These are phyloP conservation scores for Caranx ignobilis DNA, from an alignment of 2,113 vertebrate species.

Conservation along the genomic window DNA sequence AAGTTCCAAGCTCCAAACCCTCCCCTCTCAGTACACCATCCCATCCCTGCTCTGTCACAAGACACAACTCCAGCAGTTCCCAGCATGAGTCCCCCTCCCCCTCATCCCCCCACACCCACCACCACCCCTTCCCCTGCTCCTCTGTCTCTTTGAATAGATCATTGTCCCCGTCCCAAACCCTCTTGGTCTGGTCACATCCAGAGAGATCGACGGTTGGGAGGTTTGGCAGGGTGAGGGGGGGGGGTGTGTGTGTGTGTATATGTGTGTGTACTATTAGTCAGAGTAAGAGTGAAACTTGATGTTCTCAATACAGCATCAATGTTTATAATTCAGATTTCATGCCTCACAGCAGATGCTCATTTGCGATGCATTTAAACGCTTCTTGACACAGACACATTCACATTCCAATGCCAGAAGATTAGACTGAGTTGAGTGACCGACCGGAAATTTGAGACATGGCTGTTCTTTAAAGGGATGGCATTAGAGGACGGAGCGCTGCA, in stretches of 20 bases:
- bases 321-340: slow-evolving; percentile 28
- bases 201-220: slow-evolving; percentile 37
- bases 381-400: background rate
- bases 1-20: slow-evolving; percentile 8
- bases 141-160: slow-evolving; percentile 59
- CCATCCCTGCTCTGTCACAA: slow-evolving; percentile 49
- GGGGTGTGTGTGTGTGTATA: background rate
- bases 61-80: slow-evolving; percentile 39
- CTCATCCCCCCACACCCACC: background rate
- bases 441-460: background rate
- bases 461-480: slow-evolving; percentile 18
- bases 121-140: background rate
- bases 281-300: slow-evolving; percentile 28
- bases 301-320: background rate
- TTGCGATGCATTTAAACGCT: background rate
- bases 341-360: slow-evolving; percentile 5
- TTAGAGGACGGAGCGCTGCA: background rate
- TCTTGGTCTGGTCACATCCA: slow-evolving; percentile 46
- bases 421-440: slow-evolving; percentile 13
- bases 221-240: background rate
- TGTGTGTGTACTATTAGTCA: background rate
- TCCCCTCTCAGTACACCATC: slow-evolving; percentile 14
- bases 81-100: slow-evolving; percentile 30
- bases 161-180: slow-evolving; percentile 56
- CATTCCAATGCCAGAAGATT: background rate